Evolutionary conservation across 2,888 invertebrate genomes (phyloP), one percentile per base, ranked within the genome.

Genomic region (Petrolisthes manimaculis): DNA sequence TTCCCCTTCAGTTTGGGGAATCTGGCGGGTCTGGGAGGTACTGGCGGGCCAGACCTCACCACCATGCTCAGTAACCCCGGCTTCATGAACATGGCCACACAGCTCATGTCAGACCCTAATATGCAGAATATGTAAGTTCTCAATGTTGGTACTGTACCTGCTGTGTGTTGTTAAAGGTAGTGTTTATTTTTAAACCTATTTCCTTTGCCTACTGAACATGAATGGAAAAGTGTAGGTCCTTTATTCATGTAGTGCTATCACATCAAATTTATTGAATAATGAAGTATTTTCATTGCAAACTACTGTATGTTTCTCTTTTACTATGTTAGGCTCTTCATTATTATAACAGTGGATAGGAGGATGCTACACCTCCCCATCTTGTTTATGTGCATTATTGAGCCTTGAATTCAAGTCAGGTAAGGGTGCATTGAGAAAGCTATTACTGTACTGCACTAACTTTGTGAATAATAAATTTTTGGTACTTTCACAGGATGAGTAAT

Each of bases 61-160:
- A 94, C 95, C 5, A 93, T 97, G 88, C 94, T 97, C 86, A 96
- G 95, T 92, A 97, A 97, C 93, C 97, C 97, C 5, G 95, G 95
- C 21, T 94, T 98, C 90, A 95, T 97, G 93, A 96, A 95, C 92
- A 96, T 97, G 96, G 97, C 97, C 4, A 95, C 96, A 6, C 96
- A 96, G 92, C 95, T 97, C 95, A 94, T 97, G 92, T 94, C 95
- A n/a, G 96, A 97, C 93, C 97, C 97, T 18, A 95, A 95, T 91
- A 96, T 97, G 95, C 96, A 96, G 92, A 95, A 95, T 92, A 94
- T 97, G 94, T 90, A 61, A 90, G 91, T 89, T 4, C 54, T 1
- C 55, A 18, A 55, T 56, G 37, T 37, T 37, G 37, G 37, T 37
- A 37, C 37, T 37, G 37, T 37, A 37, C 37, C 37, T 37, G 37